Conservation (phyloP, 2,113 vertebrate genomes). For the Chlorodrepanis virens region DNA sequence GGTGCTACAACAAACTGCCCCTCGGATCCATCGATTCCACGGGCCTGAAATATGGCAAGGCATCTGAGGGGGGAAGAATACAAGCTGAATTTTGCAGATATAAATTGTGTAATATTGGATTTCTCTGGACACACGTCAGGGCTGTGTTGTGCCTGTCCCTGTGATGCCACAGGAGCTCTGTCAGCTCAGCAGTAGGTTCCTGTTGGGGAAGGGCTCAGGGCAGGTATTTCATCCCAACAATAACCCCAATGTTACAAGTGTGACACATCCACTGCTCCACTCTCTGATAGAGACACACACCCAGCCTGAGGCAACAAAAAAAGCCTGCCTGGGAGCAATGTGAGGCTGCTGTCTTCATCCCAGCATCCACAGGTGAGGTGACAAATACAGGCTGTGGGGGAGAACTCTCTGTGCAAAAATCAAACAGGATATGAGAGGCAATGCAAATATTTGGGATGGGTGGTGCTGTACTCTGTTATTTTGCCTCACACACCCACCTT, state of each 20-base stretch:
- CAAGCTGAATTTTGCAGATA: constrained; percentile 13
- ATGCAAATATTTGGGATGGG: not conserved
- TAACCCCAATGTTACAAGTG: not conserved
- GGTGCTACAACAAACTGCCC: not conserved
- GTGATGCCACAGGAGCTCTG: not conserved
- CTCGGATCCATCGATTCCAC: not conserved
- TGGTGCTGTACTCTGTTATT: not conserved
- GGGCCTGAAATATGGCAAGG: constrained; percentile 28
- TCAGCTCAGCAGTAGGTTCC: not conserved
- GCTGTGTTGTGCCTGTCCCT: not conserved
- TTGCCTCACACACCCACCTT: not conserved
- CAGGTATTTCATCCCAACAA: not conserved
- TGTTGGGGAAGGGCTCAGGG: not conserved
- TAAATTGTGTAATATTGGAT: constrained; percentile 38
- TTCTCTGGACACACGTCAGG: constrained; percentile 1
- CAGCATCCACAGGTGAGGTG: not conserved
- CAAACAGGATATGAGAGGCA: not conserved
- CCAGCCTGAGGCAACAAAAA: not conserved
- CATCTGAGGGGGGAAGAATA: not conserved
- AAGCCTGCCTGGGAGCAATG: not conserved
- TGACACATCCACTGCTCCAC: not conserved
- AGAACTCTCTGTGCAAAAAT: not conserved
- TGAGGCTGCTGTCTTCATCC: not conserved
- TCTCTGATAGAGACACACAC: not conserved
- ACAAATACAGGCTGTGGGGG: not conserved